These are phyloP conservation scores for Anolis sagrei DNA, from an alignment of 2,113 vertebrate genomes.

Conservation along the genomic window DNA sequence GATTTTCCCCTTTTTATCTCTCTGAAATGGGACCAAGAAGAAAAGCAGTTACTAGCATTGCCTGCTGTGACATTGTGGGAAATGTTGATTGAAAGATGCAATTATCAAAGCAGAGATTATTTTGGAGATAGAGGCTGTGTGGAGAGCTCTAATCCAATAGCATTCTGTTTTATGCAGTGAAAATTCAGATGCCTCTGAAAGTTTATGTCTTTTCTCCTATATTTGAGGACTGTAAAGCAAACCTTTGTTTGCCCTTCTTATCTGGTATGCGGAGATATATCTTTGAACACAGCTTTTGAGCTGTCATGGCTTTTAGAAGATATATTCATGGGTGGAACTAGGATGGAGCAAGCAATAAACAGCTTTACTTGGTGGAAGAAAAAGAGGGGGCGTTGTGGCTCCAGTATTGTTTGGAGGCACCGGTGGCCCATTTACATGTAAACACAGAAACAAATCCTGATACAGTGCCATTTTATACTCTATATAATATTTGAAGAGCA, in stretches of 20 bases:
- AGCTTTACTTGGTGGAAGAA: neutral
- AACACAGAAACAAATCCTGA: neutral
- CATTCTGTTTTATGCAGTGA: neutral
- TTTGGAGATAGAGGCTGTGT: neutral
- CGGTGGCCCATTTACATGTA: neutral
- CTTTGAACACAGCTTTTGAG: neutral
- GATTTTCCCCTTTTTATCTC: neutral
- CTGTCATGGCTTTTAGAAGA: neutral
- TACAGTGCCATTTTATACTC: neutral
- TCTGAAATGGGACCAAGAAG: neutral
- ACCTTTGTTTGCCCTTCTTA: neutral
- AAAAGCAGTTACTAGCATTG: neutral
- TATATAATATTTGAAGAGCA: neutral
- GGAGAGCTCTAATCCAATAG: neutral
- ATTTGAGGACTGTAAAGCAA: neutral
- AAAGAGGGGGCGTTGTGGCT: neutral
- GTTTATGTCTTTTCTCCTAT: neutral
- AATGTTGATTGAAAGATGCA: neutral
- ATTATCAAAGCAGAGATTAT: neutral
- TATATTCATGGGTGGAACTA: neutral
- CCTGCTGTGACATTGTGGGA: neutral
- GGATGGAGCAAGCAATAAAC: neutral
- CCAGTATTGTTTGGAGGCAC: neutral
- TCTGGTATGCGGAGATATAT: neutral
- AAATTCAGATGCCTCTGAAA: neutral